Conservation (phyloP, 2,888 invertebrate species). For the Lepidochitona cinerea region DNA sequence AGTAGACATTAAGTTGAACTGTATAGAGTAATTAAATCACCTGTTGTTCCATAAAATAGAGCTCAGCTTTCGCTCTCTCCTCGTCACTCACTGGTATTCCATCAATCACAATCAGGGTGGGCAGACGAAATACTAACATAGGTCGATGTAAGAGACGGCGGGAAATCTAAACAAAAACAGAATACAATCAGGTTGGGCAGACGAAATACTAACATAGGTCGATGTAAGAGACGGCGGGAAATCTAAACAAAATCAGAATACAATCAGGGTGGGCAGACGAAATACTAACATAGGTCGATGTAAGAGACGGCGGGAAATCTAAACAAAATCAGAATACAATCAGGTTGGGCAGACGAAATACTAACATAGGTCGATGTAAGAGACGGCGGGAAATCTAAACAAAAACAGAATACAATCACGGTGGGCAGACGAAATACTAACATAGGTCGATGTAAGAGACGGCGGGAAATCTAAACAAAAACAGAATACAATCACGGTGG, state of each 20-base stretch:
- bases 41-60: constrained; percentile 67
- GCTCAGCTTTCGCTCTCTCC: constrained; percentile 67
- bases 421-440: no score
- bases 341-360: no score
- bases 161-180: constrained; percentile 52
- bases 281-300: constrained; percentile 67
- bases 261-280: constrained; percentile 62
- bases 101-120: constrained; percentile 66
- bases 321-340: no score
- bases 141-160: constrained; percentile 67
- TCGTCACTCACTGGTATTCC: constrained; percentile 68
- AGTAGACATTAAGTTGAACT: no score
- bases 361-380: no score
- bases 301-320: constrained; percentile 67
- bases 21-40: no score
- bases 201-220: constrained; percentile 64
- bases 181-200: constrained; percentile 65
- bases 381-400: no score
- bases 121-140: constrained; percentile 64
- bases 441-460: no score
- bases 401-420: no score
- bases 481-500: no score
- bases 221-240: constrained; percentile 66
- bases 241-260: no score
- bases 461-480: no score